A percentile compares a stretch with the other conserved stretches of the same genome.
phyloP scores from a whole-genome alignment of 2,888 invertebrate species.

The Sinopyrophorus schimmeli region DNA sequence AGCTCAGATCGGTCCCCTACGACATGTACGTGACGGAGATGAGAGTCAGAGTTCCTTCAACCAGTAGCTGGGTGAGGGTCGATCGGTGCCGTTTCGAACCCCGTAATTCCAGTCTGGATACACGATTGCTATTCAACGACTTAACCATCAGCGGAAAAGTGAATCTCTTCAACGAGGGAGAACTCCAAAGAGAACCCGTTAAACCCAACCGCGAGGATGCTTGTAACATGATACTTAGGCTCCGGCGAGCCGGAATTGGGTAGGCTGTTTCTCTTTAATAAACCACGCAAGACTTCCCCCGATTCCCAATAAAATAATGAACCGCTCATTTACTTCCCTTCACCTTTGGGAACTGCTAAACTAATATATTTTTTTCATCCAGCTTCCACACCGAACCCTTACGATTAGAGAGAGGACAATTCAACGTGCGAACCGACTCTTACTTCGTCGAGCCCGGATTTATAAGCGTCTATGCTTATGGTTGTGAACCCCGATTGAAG shows the following conservation, averaged over 20 bases:
- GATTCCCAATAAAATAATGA: constrained; percentile 2
- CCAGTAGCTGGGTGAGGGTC: constrained; percentile 68
- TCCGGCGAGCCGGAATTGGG: constrained; percentile 78
- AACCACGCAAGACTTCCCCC: not conserved
- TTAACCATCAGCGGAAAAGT: constrained; percentile 78
- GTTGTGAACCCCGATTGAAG: constrained; percentile 64
- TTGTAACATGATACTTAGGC: constrained; percentile 78
- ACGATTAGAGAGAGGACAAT: constrained; percentile 68
- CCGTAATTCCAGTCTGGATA: constrained; percentile 72
- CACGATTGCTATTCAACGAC: constrained; percentile 77
- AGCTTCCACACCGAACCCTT: constrained; percentile 72
- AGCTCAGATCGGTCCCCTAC: constrained; percentile 64
- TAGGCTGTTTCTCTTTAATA: constrained; percentile 35
- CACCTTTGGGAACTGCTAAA: not conserved
- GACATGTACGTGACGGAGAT: constrained; percentile 73
- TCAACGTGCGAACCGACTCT: constrained; percentile 77
- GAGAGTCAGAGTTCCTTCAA: constrained; percentile 69
- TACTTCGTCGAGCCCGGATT: constrained; percentile 85
- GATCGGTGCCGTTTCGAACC: constrained; percentile 79
- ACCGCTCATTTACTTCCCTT: not conserved
- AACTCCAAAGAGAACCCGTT: constrained; percentile 55
- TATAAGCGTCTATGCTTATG: constrained; percentile 83
- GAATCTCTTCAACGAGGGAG: constrained; percentile 59
- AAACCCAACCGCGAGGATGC: constrained; percentile 53
- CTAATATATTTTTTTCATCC: constrained; percentile 2